Evolutionary conservation across 1,140 invertebrate genomes (phyloP), one percentile per base, ranked within the genome.

Genomic region (Macrobrachium nipponense): DNA sequence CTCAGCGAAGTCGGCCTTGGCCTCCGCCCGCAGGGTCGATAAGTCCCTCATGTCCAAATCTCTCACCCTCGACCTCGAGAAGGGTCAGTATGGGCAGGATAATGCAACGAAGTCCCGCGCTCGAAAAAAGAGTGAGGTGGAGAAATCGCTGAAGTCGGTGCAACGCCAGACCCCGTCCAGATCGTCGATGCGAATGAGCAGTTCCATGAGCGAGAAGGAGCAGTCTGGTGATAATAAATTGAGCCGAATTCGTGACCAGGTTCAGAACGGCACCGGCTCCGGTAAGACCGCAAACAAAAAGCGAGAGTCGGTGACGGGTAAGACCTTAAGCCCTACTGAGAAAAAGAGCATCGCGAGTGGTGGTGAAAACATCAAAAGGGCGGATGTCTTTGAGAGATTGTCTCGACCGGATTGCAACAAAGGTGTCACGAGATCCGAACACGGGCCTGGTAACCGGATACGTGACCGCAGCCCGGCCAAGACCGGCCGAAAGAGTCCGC

Each of bases 341-440:
- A 72, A 66, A 44, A 44, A 64, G 66, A 59, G 8, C 17, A 51
- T 18, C 10, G 14, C 51, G 23, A 51, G 12, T 12, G 58, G 14
- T 11, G 68, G 51, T 10, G 80, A 75, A 6, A 59, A n/a, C 68
- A 73, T 11, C 27, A 59, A 59, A 20, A 51, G 59, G 2, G 14
- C 80, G 18, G 44, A 75, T 20, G 80, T 82, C 5, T 82, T 75
- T 20, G 80, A 82, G 27, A 66, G 80, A 14, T 60, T 82, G 18
- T 75, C 80, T 1, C 73, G 75, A 36, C 17, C 75, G 44, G 80
- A 82, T 20, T 82, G 68, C 27, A 82, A 82, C 59, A 82, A 82
- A 27, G 23, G 70, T 36, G 7, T 27, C 27, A 17, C 51, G 51
- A 51, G 51, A 51, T 51, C 51, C 12, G 51, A 51, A 51, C 51